Conservation (phyloP, 92 coral and sea anemone genomes). For the Desmophyllum pertusum region DNA sequence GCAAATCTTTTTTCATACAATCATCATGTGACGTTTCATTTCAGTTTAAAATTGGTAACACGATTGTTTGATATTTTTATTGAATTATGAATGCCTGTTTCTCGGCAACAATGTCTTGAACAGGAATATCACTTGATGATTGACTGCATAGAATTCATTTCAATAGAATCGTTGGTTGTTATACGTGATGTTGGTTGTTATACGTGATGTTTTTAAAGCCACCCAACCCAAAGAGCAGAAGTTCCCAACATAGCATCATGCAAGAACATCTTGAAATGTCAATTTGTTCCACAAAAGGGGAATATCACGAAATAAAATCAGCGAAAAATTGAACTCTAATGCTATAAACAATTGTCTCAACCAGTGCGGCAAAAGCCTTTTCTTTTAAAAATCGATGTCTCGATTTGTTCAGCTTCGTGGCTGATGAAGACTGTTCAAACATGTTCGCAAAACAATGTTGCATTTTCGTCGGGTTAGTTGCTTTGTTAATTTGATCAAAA, state of each 20-base stretch:
- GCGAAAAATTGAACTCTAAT: neutral
- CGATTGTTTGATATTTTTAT: neutral
- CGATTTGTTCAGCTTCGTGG: conserved; percentile 11
- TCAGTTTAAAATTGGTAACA: neutral
- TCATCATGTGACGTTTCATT: neutral
- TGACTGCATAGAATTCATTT: conserved; percentile 2
- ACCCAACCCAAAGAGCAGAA: neutral
- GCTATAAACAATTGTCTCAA: neutral
- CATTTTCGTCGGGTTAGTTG: neutral
- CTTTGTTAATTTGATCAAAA: conserved; percentile 19
- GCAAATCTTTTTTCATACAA: neutral
- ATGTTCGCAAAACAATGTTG: neutral
- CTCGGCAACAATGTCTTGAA: neutral
- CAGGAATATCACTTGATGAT: neutral
- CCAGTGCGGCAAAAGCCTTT: neutral
- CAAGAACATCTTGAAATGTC: neutral
- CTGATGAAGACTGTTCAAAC: conserved; percentile 32
- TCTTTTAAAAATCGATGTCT: neutral
- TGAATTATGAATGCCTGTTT: neutral
- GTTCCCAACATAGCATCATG: too few species aligned
- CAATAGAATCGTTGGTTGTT: neutral
- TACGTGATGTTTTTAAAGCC: conserved; percentile 11
- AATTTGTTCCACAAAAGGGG: neutral
- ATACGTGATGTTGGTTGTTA: neutral
- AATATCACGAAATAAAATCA: neutral